Conservation (phyloP, 53 echinoderm and acorn worm genomes). For the Pentamera pediparva region DNA sequence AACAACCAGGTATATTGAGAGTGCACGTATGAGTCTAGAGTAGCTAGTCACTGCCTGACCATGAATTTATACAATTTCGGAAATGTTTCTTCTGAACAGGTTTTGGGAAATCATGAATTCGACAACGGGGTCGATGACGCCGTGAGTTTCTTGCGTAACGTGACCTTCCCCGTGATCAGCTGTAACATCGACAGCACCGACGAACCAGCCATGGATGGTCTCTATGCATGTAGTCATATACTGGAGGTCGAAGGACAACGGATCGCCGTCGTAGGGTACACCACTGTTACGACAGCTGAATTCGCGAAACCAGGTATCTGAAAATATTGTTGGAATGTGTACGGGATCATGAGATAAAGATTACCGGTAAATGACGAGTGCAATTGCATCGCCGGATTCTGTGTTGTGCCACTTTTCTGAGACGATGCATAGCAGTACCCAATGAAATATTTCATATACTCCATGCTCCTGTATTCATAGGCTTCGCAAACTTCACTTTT, state of each 20-base stretch:
- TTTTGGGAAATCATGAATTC: constrained; percentile 92
- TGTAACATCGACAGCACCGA: constrained; percentile 76
- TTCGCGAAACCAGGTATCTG: constrained; percentile 63
- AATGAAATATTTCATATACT: too few relatives aligned
- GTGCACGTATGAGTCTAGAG: too few relatives aligned
- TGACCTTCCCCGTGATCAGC: constrained; percentile 76
- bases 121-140: constrained; percentile 68
- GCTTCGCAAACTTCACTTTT: too few relatives aligned
- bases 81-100: constrained; percentile 28
- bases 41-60: too few relatives aligned
- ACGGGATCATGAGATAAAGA: background rate
- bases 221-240: constrained; percentile 56
- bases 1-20: too few relatives aligned
- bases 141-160: constrained; percentile 60
- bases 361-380: background rate
- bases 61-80: background rate
- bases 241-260: constrained; percentile 40
- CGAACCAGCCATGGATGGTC: constrained; percentile 56
- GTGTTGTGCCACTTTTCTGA: too few relatives aligned
- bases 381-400: too few relatives aligned
- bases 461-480: too few relatives aligned
- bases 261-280: constrained; percentile 85
- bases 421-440: too few relatives aligned
- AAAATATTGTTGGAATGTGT: background rate
- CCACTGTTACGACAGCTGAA: constrained; percentile 46